Base-by-base conservation (phyloP, 1,140 invertebrate species). In the Drosophila tsacasi region DNA sequence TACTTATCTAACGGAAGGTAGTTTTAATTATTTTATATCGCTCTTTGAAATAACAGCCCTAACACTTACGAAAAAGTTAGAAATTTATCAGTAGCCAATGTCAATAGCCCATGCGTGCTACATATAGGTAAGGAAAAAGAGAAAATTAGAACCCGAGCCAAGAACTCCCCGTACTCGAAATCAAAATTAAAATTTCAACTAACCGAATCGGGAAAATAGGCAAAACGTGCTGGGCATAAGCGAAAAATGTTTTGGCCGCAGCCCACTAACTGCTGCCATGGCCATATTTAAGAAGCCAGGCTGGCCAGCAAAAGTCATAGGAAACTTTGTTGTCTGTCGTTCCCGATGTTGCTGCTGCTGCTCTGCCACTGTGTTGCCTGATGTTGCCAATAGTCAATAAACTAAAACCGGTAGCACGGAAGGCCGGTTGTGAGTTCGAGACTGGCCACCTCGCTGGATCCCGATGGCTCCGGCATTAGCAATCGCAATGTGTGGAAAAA, bases 381-480 rank as follows among this genome's bases (percentile, higher is more conserved):
- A 47, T 71, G 50, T 71, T 72, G 69, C 42, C 54, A 50, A 71
- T 61, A 84, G 81, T 89, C 87, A 84, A 87, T 90, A 89, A 90
- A 89, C 81, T 74, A 75, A 87, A 89, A 89, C 84, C 85, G 84
- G 84, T 89, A 89, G 85, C 85, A 84, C 57, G 61, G 76, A 81
- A 90, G 78, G 85, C 78, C 85, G 84, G 81, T 79, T 81, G 68
- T 49, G 54, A 73, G 67, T 54, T 67, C 42, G 64, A 25, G 63
- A 46, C 63, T 72, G 55, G 64, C 71, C 69, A 67, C 54, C 79
- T 65, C 66, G 37, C 77, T 68, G 76, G 60, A 46, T 75, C 59
- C 52, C 74, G 27, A 65, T 69, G 65, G 49, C 74, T 64, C 40
- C 46, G 52, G 61, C 69, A 83, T 79, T 79, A 73, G 67, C 55